Conservation (phyloP, 2,113 vertebrate species). For the Lagopus muta region DNA sequence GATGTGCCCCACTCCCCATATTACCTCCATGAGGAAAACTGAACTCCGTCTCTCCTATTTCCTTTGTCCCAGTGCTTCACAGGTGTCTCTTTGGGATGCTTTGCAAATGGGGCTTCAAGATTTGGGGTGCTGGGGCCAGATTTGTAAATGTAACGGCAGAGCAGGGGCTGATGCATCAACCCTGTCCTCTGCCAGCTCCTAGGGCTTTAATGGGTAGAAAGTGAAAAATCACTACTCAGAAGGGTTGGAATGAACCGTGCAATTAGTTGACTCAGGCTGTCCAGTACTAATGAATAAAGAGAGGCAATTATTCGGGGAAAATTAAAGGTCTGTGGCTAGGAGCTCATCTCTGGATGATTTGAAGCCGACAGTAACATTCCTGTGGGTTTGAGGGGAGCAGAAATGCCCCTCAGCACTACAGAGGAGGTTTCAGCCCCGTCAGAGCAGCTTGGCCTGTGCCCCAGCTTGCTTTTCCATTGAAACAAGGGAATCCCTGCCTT, state of each 20-base stretch:
- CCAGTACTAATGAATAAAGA: background rate
- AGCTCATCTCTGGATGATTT: background rate
- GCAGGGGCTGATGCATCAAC: fast-evolving
- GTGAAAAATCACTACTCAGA: background rate
- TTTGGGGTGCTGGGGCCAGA: background rate
- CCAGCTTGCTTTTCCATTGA: background rate
- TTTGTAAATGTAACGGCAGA: background rate
- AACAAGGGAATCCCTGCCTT: background rate
- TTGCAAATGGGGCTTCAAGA: background rate
- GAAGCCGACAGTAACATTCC: background rate
- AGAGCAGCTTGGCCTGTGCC: background rate
- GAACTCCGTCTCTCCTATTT: background rate
- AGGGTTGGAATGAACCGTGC: background rate
- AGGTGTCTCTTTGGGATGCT: background rate
- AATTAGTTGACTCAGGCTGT: background rate
- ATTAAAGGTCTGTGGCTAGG: background rate
- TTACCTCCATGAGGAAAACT: constrained; percentile 49
- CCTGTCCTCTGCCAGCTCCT: background rate
- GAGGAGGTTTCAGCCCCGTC: background rate
- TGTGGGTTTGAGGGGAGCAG: fast-evolving
- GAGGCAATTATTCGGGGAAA: background rate
- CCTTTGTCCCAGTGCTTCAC: fast-evolving
- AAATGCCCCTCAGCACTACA: fast-evolving
- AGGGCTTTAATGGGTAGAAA: background rate
- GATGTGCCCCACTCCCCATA: fast-evolving